Evolutionary conservation across 1,140 invertebrate genomes (phyloP), one percentile per base, ranked within the genome.

Genomic region (Chymomyza costata): DNA sequence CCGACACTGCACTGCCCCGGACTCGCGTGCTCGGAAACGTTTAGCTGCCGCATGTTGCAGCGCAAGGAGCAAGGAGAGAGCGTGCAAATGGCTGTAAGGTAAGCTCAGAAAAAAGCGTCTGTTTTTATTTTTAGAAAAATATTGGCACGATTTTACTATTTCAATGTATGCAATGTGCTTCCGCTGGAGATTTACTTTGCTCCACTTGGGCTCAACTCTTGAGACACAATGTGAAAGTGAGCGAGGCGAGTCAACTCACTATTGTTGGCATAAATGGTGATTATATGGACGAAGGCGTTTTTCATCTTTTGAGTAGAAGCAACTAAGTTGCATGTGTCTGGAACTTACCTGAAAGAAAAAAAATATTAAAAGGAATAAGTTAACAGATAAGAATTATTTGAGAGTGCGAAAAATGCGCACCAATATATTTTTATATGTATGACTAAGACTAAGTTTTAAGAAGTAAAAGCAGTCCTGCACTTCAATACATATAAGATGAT

Each of bases 21-120:
- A n/a, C 78, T 76, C 71, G 71, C 71, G 71, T 76, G 71, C 73
- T 71, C 66, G 73, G 62, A 78, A 76, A 78, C 71, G 71, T 76
- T 76, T 76, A 76, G 71, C 54, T 50, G 71, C 66, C 71, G 71
- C 67, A 78, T 71, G 65, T 78, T 78, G 71, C 64, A 53, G 53
- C 55, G 59, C 53, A 47, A 48, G 61, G 52, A 50, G 54, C 44
- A 28, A 39, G 13, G 17, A 45, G n/a, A n/a, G n/a, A n/a, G n/a
- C n/a, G n/a, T n/a, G n/a, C n/a, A n/a, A n/a, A n/a, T n/a, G n/a
- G 37, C 30, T 39, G 53, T 45, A 57, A n/a, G 52, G 34, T 47
- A 55, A 47, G 37, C 18, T 40, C 65, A 47, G 35, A 56, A 47
- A n/a, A n/a, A 65, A 71, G 49, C 52, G 58, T 73, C 59, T 80